Evolutionary conservation across 2,797 vertebrate genomes (phyloP).

Genomic region (Moxostoma hubbsi): DNA sequence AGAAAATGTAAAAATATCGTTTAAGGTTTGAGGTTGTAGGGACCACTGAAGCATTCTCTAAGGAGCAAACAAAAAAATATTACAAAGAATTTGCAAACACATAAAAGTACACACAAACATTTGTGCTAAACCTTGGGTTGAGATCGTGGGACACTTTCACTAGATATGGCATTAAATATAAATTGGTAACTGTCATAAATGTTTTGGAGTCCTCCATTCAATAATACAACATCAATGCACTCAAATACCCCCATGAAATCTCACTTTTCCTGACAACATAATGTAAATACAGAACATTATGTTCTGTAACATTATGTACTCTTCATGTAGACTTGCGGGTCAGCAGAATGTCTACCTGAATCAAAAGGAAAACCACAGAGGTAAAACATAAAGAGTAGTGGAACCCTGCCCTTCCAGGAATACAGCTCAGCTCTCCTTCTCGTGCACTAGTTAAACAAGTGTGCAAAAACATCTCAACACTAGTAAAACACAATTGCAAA

Average conservation of each 20-base stretch:
- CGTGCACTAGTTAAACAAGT: background rate
- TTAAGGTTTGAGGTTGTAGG: no score
- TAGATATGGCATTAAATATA: background rate
- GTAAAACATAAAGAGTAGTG: background rate
- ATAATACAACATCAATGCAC: background rate
- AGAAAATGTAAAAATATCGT: no score
- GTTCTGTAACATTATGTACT: no score
- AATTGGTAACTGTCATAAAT: conserved; percentile 6
- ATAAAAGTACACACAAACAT: no score
- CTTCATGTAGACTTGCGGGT: background rate
- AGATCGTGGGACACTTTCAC: no score
- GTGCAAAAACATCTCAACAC: conserved; percentile 15
- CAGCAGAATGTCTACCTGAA: conserved; percentile 6
- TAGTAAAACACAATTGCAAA: conserved; percentile 27
- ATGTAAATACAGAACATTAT: background rate
- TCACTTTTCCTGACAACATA: background rate
- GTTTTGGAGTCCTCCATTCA: background rate
- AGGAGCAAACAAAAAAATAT: no score
- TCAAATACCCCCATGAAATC: conserved; percentile 5
- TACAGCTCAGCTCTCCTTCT: background rate
- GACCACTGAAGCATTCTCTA: no score
- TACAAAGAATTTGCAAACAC: no score
- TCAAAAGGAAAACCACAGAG: background rate
- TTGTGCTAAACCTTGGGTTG: no score
- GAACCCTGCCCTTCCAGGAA: background rate